phyloP scores from a whole-genome alignment of 2,113 vertebrate species.

The Microcebus griseorufus region DNA sequence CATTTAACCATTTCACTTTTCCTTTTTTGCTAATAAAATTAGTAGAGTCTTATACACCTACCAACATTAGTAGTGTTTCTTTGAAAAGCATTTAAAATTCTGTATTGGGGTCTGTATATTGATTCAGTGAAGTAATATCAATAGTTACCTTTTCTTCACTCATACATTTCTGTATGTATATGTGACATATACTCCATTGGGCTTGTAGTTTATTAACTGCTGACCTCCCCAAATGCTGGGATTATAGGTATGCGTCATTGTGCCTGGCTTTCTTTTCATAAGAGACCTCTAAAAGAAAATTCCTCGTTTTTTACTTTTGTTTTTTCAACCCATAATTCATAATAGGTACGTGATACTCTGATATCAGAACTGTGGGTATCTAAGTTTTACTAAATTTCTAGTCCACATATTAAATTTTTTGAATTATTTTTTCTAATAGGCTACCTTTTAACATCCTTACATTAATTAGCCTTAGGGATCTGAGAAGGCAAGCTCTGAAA shows the following conservation, averaged over 20 bases:
- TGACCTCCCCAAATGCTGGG: background rate
- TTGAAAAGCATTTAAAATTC: too few relatives aligned
- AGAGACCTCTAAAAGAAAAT: background rate
- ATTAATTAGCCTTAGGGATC: background rate
- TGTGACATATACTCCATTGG: background rate
- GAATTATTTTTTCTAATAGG: background rate
- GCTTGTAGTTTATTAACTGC: background rate
- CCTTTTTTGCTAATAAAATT: conserved; percentile 5
- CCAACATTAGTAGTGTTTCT: too few relatives aligned
- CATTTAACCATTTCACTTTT: conserved; percentile 25
- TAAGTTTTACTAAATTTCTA: background rate
- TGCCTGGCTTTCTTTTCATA: background rate
- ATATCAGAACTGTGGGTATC: background rate
- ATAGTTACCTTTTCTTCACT: background rate
- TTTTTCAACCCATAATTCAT: conserved; percentile 9
- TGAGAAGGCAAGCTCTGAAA: conserved; percentile 33
- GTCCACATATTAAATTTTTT: background rate
- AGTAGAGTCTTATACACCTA: background rate
- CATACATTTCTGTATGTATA: background rate
- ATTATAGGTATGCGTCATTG: too few relatives aligned
- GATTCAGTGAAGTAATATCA: conserved; percentile 11
- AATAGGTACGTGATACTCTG: background rate
- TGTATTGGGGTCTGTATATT: background rate
- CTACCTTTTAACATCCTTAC: background rate
- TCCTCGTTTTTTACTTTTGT: background rate